A percentile compares a stretch with the other conserved stretches of the same genome.
These are phyloP conservation scores for Xiphias gladius DNA, from an alignment of 2,113 vertebrate genomes.

Conservation along the genomic window DNA sequence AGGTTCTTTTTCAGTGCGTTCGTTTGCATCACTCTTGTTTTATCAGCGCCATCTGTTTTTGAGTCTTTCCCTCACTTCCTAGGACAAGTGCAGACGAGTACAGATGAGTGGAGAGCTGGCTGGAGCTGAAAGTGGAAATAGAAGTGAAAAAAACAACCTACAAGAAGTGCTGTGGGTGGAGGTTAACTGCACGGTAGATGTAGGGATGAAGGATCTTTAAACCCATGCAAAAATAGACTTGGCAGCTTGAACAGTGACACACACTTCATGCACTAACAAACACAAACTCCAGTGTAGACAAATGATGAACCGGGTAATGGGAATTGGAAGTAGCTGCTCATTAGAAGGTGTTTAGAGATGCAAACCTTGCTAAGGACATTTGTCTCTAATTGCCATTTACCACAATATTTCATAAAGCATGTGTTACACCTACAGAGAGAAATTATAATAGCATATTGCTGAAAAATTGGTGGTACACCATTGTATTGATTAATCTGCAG, in stretches of 20 bases:
- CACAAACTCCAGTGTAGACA: background rate
- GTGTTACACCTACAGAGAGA: background rate
- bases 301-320: background rate
- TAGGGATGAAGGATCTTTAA: background rate
- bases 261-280: background rate
- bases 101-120: slow-evolving; percentile 23
- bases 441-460: background rate
- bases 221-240: background rate
- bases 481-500: background rate
- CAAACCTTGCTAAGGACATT: background rate
- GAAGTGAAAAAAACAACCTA: background rate
- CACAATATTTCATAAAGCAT: background rate
- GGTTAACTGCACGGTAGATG: background rate
- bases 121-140: background rate
- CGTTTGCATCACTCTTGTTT: background rate
- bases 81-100: slow-evolving; percentile 5
- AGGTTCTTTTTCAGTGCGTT: background rate
- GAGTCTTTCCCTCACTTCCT: background rate
- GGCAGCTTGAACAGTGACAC: background rate
- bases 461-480: background rate
- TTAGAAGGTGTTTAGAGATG: background rate
- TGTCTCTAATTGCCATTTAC: background rate
- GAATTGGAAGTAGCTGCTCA: background rate
- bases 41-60: slow-evolving; percentile 8
- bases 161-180: background rate